These are phyloP conservation scores for Esox niger DNA, from an alignment of 2,113 vertebrate genomes.

Conservation along the genomic window DNA sequence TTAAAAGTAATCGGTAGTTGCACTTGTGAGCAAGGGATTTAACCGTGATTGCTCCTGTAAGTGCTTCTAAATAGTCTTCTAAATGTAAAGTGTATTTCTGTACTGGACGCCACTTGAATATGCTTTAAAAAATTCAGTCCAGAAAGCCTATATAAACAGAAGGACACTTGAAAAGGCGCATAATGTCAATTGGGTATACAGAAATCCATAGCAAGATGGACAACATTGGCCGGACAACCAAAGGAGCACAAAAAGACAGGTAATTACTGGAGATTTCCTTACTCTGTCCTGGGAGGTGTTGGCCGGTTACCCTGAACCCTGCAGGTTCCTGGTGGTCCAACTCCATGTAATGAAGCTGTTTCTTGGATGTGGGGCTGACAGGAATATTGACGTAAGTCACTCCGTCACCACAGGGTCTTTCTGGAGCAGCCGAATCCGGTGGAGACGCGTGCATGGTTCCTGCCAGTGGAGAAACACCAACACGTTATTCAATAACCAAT, in stretches of 20 bases:
- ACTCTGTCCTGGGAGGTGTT: conserved; percentile 52
- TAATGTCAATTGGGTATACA: no score
- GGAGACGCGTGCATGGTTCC: conserved; percentile 62
- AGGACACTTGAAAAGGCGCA: no score
- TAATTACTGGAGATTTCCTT: conserved; percentile 27
- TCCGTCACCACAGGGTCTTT: conserved; percentile 68
- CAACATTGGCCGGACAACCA: no score
- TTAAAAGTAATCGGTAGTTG: no score
- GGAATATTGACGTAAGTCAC: conserved; percentile 87
- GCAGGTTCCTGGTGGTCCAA: conserved; percentile 80
- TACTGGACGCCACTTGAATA: no score
- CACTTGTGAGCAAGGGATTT: no score
- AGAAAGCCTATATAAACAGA: no score
- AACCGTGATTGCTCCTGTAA: no score
- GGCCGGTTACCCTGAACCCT: conserved; percentile 69
- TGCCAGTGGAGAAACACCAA: conserved; percentile 18
- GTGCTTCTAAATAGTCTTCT: no score
- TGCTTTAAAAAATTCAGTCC: no score
- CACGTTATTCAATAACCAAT: conserved; percentile 15
- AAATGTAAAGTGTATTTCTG: no score
- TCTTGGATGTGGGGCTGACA: conserved; percentile 80
- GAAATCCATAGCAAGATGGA: no score
- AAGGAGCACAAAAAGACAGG: neutral
- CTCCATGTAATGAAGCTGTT: conserved; percentile 89
- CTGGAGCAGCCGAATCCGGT: conserved; percentile 58